Conservation (phyloP, 2,113 vertebrate species). For the Toxostoma redivivum region DNA sequence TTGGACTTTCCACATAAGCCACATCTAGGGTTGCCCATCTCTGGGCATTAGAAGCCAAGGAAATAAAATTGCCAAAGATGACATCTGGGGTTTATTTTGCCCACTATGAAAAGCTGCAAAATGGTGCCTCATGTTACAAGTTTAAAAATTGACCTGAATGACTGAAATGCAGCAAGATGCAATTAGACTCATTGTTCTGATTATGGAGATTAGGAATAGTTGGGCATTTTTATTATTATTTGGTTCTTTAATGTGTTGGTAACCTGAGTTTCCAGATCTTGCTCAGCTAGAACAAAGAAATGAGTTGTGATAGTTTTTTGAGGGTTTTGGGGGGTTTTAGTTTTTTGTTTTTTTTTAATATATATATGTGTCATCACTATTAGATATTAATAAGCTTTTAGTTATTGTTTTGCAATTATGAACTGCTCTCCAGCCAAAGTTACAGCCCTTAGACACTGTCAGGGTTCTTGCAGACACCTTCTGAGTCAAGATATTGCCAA, state of each 20-base stretch:
- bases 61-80: background rate
- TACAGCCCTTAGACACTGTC: background rate
- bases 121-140: background rate
- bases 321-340: background rate
- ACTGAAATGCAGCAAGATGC: background rate
- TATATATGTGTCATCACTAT: background rate
- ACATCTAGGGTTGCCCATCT: background rate
- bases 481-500: background rate
- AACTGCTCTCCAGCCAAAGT: background rate
- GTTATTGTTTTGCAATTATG: background rate
- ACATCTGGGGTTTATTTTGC: background rate
- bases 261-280: background rate
- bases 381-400: too few relatives aligned
- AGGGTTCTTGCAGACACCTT: background rate
- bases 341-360: background rate
- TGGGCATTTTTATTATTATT: background rate
- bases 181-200: background rate
- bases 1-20: background rate
- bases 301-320: background rate
- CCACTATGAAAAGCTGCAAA: background rate
- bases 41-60: background rate
- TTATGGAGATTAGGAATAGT: background rate
- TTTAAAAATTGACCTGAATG: background rate
- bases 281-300: background rate
- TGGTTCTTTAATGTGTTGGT: background rate